Evolutionary conservation across 2,888 invertebrate species (phyloP).

Genomic region (Urechis unicinctus): DNA sequence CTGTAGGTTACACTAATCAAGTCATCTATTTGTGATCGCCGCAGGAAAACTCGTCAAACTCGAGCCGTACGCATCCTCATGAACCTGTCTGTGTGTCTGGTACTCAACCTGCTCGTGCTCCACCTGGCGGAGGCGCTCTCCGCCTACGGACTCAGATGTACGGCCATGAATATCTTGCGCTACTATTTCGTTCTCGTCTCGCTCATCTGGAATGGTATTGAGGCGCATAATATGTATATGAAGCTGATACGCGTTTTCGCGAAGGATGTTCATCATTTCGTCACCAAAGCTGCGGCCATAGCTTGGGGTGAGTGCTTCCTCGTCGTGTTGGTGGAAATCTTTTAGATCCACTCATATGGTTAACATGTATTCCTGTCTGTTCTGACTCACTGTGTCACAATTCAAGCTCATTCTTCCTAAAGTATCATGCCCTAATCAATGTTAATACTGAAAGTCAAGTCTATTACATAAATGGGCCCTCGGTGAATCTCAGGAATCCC

Average conservation of each 20-base stretch:
- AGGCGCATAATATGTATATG: constrained; percentile 18
- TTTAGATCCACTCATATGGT: too few species aligned
- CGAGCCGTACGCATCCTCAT: constrained; percentile 10
- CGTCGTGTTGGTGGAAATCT: too few species aligned
- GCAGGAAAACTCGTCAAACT: constrained; percentile 10
- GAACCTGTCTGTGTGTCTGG: constrained; percentile 11
- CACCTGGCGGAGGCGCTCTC: constrained; percentile 9
- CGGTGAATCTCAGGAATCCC: too few species aligned
- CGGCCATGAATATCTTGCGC: constrained; percentile 9
- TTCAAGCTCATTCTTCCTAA: too few species aligned
- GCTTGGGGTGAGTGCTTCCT: constrained; percentile 18
- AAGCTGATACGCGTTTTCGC: constrained; percentile 15
- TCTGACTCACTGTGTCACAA: too few species aligned
- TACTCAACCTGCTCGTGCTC: constrained; percentile 8
- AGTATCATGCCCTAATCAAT: too few species aligned
- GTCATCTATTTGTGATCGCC: neutral
- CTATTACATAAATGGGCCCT: too few species aligned
- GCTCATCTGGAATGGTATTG: constrained; percentile 17
- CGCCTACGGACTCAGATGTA: constrained; percentile 4
- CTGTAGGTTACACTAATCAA: too few species aligned
- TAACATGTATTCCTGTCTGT: too few species aligned
- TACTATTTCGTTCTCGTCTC: constrained; percentile 16
- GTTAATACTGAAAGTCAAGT: too few species aligned
- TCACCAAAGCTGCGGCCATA: constrained; percentile 10
- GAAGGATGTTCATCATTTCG: constrained; percentile 7